Evolutionary conservation across 2,797 vertebrate species (phyloP), one percentile per base, ranked within the genome.

Genomic region (Ctenosaura bakeri): DNA sequence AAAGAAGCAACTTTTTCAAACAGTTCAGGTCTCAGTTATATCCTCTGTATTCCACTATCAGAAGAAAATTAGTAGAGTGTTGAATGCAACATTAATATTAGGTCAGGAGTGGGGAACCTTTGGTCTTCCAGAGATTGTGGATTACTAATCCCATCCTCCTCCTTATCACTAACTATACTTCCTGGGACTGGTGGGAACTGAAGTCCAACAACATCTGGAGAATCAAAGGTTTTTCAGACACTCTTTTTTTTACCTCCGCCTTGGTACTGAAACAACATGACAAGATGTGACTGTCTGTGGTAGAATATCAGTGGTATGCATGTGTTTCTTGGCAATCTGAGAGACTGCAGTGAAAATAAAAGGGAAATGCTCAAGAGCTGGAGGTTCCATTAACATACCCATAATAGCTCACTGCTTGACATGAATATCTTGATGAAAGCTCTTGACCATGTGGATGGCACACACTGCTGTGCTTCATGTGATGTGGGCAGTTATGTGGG

Each of bases 31-130:
- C 56, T 59, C 56, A 59, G 56, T 59, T 59, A 59, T 59, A 59
- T 59, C 56, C 56, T 59, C 56, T 56, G 14, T 89, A 42, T 22
- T 32, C 59, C 20, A 32, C 74, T 85, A 14, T 10, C 38, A 84
- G 85, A 24, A 62, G 66, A 7, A 24, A 69, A 92, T 92, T 80
- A 87, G 81, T 83, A 93, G 54, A 4, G 85, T 86, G 54, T 88
- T 56, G 38, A 12, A 66, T 83, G 89, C 50, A 74, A 62, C 54
- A 42, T 94, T 88, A 6, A 83, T 59, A 78, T 38, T 56, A 35
- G 52, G 9, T 5, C 52, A 56, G 32, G 20, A 10, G n/a, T 26
- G 22, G 42, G 22, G 66, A 69, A 69, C 29, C 29, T 32, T 26
- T 76, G 90, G 0, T 35, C 69, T 90, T 69, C 54, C 64, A 71